Evolutionary conservation across 2,888 invertebrate species (phyloP), one percentile per base, ranked within the genome.

Genomic region (Rambutsinella grinnellia): DNA sequence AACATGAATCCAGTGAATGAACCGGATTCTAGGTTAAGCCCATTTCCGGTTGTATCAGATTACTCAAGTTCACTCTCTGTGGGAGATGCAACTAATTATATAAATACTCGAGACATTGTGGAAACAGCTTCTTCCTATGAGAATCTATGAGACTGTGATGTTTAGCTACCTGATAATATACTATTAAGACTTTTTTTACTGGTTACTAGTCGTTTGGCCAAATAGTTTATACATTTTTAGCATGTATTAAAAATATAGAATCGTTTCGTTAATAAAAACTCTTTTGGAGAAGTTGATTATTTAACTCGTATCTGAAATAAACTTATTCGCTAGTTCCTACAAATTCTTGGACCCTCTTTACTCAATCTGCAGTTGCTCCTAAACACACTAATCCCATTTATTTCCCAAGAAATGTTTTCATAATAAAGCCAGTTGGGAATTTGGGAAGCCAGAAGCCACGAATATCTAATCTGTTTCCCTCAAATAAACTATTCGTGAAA

Each of bases 101-200:
- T n/a, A n/a, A n/a, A 71, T 61, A 63, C 58, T 60, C 63, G 44
- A 2, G 68, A 68, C 15, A 54, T 63, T 51, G 19, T 71, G 15
- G 78, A 72, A 21, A 56, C 72, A 28, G 44, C 49, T n/a, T 78
- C 78, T 1, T 72, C 72, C 1, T 78, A 78, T 47, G 78, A 78
- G 58, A 78, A 78, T 44, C 47, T 72, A 36, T 66, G 36, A 72
- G 51, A 61, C 61, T 69, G 67, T 54, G 24, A 49, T 49, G 15
- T n/a, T 49, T 36, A 8, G 5, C 13, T 36, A 36, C 13, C 13
- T 36, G 6, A 13, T 36, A 36, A 36, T 36, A 8, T 36, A 36
- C 6, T 8, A 36, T 8, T 13, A 36, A 36, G 13, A 13, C 13
- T 36, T 36, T 36, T 8, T 5, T 36, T 13, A 36, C 36, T 8